Percentiles rank a stretch among this genome's conserved stretches.
Conservation (phyloP, 1,140 invertebrate genomes). For the Drosophila kurseongensis region DNA sequence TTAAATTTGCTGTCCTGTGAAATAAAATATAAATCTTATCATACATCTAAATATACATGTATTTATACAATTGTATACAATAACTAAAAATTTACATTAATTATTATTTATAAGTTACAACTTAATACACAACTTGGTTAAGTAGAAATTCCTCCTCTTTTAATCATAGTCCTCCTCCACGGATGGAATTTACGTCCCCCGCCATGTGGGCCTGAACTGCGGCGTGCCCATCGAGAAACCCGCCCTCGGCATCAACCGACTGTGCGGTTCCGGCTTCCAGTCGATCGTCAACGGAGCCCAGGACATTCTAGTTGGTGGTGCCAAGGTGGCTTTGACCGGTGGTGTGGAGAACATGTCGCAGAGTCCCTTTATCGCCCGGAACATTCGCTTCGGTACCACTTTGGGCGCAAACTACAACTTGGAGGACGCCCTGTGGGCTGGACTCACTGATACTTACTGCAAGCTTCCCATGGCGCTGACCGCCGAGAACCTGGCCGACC, state of each 20-base stretch:
- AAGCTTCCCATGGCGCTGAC: constrained; percentile 98
- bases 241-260: constrained; percentile 93
- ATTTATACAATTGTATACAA: too few species aligned
- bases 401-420: constrained; percentile 92
- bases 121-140: too few species aligned
- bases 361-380: constrained; percentile 94
- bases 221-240: constrained; percentile 94
- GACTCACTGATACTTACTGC: constrained; percentile 95
- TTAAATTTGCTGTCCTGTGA: too few species aligned
- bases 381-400: constrained; percentile 95
- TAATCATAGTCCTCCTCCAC: constrained; percentile 85
- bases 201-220: constrained; percentile 93
- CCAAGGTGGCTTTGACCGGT: constrained; percentile 95
- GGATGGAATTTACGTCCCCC: constrained; percentile 94
- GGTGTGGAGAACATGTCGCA: constrained; percentile 98
- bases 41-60: too few species aligned
- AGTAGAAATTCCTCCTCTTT: not conserved
- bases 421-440: constrained; percentile 97
- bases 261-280: constrained; percentile 98
- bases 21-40: too few species aligned
- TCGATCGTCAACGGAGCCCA: constrained; percentile 95
- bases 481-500: constrained; percentile 97
- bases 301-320: constrained; percentile 94
- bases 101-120: too few species aligned
- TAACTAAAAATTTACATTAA: too few species aligned